phyloP scores from a whole-genome alignment of 2,113 vertebrate species.

The Cynocephalus volans region DNA sequence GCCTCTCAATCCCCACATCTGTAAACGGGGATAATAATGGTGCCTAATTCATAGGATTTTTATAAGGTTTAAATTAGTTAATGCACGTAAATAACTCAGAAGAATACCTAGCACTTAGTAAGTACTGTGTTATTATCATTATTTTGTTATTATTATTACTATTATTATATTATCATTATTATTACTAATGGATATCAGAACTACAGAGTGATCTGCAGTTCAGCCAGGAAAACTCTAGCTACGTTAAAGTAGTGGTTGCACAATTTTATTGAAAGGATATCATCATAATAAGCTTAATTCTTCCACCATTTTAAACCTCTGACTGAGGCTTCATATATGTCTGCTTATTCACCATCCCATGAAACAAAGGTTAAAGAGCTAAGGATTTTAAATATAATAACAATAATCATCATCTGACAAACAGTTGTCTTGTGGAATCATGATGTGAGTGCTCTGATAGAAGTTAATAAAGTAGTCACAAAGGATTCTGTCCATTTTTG shows the following conservation, averaged over 20 bases:
- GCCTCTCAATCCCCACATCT: background rate
- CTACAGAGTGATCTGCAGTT: background rate
- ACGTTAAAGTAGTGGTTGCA: background rate
- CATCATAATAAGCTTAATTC: constrained; percentile 12
- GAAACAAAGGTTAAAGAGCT: constrained; percentile 38
- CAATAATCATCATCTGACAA: constrained; percentile 40
- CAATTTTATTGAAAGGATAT: constrained; percentile 19
- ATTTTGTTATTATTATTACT: background rate
- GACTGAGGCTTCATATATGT: background rate
- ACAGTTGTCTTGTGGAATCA: constrained; percentile 71
- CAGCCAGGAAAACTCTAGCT: background rate
- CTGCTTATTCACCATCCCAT: background rate
- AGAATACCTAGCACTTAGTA: background rate
- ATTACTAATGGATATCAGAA: background rate
- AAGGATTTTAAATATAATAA: constrained; percentile 50
- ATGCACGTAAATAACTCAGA: background rate
- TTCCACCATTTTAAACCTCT: constrained; percentile 15
- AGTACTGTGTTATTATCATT: background rate
- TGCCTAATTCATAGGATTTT: background rate
- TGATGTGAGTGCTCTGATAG: constrained; percentile 74
- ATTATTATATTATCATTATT: background rate
- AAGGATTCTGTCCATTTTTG: constrained; percentile 87
- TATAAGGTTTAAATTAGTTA: background rate
- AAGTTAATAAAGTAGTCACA: constrained; percentile 90
- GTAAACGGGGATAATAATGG: background rate